phyloP scores from a whole-genome alignment of 2,888 invertebrate species.

The Steinernema scapterisci region DNA sequence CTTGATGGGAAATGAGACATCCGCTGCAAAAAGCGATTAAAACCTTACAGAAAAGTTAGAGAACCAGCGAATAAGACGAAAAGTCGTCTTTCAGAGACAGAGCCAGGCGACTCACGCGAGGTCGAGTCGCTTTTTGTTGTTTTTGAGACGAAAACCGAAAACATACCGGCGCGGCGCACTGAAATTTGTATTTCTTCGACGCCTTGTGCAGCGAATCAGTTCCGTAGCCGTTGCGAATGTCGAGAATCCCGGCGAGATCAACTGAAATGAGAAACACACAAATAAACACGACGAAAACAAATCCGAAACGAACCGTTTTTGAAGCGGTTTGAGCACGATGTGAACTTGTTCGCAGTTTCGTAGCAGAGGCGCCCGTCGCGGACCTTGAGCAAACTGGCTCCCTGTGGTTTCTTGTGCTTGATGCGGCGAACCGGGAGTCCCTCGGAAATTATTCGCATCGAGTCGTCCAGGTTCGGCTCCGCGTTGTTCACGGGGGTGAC shows the following conservation, averaged over 20 bases:
- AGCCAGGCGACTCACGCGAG: no score
- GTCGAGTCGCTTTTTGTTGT: background rate
- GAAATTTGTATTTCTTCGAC: slow-evolving; percentile 57
- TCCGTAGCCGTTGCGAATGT: slow-evolving; percentile 65
- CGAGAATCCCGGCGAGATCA: slow-evolving; percentile 59
- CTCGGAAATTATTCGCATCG: background rate
- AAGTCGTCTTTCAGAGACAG: no score
- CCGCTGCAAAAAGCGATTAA: no score
- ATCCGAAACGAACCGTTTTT: slow-evolving; percentile 1
- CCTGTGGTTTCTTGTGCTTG: slow-evolving; percentile 21
- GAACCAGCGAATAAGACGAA: no score
- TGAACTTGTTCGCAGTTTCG: slow-evolving; percentile 23
- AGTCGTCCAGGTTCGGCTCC: slow-evolving; percentile 1
- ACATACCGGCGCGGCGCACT: slow-evolving; percentile 56
- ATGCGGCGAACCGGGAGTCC: slow-evolving; percentile 8
- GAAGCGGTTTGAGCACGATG: background rate
- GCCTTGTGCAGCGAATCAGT: slow-evolving; percentile 64
- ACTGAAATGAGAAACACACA: slow-evolving; percentile 54
- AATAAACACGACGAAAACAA: slow-evolving; percentile 5
- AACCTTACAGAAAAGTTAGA: no score
- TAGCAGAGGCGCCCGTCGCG: slow-evolving; percentile 5
- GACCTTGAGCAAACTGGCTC: background rate
- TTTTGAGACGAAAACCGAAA: no score
- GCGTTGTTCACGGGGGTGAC: background rate
- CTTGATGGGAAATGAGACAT: no score